phyloP scores from a whole-genome alignment of 2,888 invertebrate genomes.

The Acleris holmiana region DNA sequence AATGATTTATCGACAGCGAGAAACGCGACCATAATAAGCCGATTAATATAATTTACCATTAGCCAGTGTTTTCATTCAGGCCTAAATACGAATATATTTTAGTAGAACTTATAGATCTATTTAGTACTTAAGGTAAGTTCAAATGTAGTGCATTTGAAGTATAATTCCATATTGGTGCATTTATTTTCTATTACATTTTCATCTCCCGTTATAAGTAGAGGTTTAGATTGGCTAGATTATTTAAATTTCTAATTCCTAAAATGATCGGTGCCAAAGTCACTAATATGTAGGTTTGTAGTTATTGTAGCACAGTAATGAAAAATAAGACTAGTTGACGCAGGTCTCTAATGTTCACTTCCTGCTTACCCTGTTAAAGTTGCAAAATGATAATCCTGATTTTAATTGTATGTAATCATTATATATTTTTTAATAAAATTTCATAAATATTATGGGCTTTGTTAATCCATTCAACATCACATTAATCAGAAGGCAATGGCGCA shows the following conservation, averaged over 20 bases:
- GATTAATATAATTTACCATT: too few relatives aligned
- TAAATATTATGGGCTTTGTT: conserved; percentile 10
- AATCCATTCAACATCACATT: not conserved
- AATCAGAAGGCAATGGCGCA: not conserved
- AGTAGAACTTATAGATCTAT: conserved; percentile 34
- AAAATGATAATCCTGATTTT: conserved; percentile 28
- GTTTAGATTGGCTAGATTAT: conserved; percentile 34
- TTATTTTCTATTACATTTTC: conserved; percentile 30
- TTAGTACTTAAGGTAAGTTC: conserved; percentile 37
- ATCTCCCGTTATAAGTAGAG: conserved; percentile 19
- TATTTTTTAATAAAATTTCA: conserved; percentile 35
- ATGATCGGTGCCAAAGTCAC: conserved; percentile 34
- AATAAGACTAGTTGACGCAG: conserved; percentile 3
- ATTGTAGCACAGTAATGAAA: conserved; percentile 30
- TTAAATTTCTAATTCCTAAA: conserved; percentile 23
- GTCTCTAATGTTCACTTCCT: not conserved
- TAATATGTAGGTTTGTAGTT: conserved; percentile 14
- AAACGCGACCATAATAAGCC: too few relatives aligned
- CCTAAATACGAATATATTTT: conserved; percentile 37
- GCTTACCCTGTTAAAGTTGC: conserved; percentile 13
- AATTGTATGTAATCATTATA: conserved; percentile 36
- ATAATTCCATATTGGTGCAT: conserved; percentile 35
- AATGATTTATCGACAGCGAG: too few relatives aligned
- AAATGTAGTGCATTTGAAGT: conserved; percentile 35
- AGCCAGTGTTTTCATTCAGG: conserved; percentile 7